Evolutionary conservation across 2,113 vertebrate species (phyloP).

Genomic region (Channa argus): DNA sequence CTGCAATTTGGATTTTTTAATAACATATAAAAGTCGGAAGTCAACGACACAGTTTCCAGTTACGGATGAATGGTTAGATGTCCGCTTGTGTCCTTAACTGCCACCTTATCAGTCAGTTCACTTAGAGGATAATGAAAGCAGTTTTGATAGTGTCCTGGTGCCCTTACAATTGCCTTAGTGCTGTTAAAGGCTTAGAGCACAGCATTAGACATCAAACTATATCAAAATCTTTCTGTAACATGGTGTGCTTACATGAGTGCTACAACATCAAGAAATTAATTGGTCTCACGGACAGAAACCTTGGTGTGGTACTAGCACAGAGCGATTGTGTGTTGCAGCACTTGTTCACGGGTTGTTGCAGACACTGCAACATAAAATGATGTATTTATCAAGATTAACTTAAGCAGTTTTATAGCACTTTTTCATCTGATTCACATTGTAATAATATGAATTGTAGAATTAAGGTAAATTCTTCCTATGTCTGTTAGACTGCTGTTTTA

Average conservation of each 20-base stretch:
- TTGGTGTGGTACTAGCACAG: not conserved
- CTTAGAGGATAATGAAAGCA: slow-evolving; percentile 31
- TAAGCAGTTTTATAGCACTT: not conserved
- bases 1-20: slow-evolving; percentile 62
- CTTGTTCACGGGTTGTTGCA: not conserved
- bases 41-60: slow-evolving; percentile 45
- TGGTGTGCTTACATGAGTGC: slow-evolving; percentile 10
- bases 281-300: slow-evolving; percentile 15
- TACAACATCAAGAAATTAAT: slow-evolving; percentile 20
- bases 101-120: slow-evolving; percentile 16
- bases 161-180: slow-evolving; percentile 28
- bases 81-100: slow-evolving; percentile 39
- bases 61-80: slow-evolving; percentile 46
- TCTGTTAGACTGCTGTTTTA: not conserved
- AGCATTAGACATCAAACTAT: slow-evolving; percentile 43
- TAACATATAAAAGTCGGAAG: slow-evolving; percentile 58
- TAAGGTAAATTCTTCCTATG: too few relatives aligned
- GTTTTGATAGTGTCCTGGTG: slow-evolving; percentile 50
- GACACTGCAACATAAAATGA: not conserved
- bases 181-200: slow-evolving; percentile 27
- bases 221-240: slow-evolving; percentile 43
- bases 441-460: too few relatives aligned
- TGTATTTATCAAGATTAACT: not conserved
- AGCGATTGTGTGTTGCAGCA: not conserved
- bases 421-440: not conserved